These are phyloP conservation scores for Drosophila algonquin DNA, from an alignment of 2,888 invertebrate genomes.

Conservation along the genomic window DNA sequence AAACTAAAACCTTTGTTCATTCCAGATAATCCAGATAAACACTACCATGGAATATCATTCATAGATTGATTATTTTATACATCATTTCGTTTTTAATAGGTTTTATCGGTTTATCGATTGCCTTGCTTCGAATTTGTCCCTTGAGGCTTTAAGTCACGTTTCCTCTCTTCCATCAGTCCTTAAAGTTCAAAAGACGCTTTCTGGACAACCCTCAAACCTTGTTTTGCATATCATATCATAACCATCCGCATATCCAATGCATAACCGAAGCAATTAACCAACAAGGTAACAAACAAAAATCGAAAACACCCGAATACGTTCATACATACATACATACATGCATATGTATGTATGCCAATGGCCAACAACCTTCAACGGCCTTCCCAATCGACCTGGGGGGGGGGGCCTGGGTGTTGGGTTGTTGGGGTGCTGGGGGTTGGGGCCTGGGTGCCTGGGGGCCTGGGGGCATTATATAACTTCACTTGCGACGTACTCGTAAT, in stretches of 20 bases:
- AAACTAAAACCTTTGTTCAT: no score
- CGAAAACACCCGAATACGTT: no score
- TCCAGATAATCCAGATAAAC: no score
- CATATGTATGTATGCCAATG: not conserved
- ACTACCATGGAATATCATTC: no score
- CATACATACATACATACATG: no score
- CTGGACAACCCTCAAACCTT: no score
- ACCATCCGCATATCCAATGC: not conserved
- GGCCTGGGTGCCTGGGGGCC: not conserved
- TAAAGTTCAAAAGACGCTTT: not conserved
- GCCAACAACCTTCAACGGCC: conserved; percentile 14
- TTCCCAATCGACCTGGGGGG: conserved; percentile 9
- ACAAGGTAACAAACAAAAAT: no score
- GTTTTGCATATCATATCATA: not conserved
- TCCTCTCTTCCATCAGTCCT: not conserved
- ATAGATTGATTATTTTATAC: no score
- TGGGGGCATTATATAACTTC: conserved; percentile 22
- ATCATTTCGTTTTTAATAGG: no score
- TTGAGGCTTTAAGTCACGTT: no score
- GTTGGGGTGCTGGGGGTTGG: not conserved
- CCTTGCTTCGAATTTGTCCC: no score
- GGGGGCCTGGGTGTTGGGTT: not conserved
- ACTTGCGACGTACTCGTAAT: conserved; percentile 29
- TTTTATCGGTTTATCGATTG: no score
- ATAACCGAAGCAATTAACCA: not conserved